Evolutionary conservation across 2,888 invertebrate genomes (phyloP), one percentile per base, ranked within the genome.

Genomic region (Ophioninae sp.): DNA sequence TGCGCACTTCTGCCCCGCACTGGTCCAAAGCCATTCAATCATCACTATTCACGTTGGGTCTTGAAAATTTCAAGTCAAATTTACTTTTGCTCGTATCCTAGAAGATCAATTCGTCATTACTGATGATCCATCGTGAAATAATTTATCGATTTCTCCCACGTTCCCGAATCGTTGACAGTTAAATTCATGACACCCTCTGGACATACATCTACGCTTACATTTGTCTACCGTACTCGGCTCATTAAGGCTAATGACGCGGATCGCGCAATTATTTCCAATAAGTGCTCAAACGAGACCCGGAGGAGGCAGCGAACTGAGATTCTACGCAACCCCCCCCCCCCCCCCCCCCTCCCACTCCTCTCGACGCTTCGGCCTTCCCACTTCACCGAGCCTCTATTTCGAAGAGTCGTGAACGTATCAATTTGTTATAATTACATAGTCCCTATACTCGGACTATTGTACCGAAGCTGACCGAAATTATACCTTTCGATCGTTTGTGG

Each of bases 211-310:
- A 23, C 57, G 3, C 61, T 44, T 79, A 50, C 64, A 75, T 76
- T 41, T 61, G 20, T 69, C 23, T 61, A 44, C 41, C 44, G 56
- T 62, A 62, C 85, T 84, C 82, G 85, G 84, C 89, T 90, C 89
- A 90, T 91, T 91, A 91, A 89, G 89, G 88, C 88, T 90, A 91
- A 91, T 90, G 89, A 90, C 87, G 88, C 81, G 74, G 87, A 88
- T 87, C 85, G 88, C 86, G 88, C 88, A 88, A 89, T 90, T 88
- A 90, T 88, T 67, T 88, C 86, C 86, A 88, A 88, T 88, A 88
- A 88, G 83, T 86, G 86, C 73, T 81, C 85, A 76, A 68, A 21
- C 13, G 61, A 59, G 59, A 59, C 20, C 59, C 20, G 50, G 62
- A 68, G 64, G 74, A 67, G 64, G 30, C 73, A 64, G 79, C 73